A percentile compares a stretch with the other conserved stretches of the same genome.
Evolutionary conservation across 2,797 vertebrate genomes (phyloP).

Genomic region (Hydrolagus colliei): DNA sequence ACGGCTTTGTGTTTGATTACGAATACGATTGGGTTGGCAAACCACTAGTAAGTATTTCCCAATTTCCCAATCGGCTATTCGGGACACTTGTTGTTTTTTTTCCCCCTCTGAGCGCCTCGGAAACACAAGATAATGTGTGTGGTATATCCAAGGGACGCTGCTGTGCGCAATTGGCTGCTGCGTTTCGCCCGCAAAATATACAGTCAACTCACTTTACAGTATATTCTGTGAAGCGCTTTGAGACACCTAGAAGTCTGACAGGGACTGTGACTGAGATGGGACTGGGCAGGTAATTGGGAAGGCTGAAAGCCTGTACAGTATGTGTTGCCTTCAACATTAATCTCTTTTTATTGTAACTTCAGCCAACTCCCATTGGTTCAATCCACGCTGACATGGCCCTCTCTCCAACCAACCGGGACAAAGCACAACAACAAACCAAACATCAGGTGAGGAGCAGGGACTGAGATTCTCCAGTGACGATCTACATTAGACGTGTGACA

Average conservation of each 20-base stretch:
- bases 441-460: conserved; percentile 72
- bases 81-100: not conserved
- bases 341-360: conserved; percentile 30
- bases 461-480: not conserved
- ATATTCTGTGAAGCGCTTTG: too few relatives aligned
- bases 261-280: not conserved
- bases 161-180: too few relatives aligned
- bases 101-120: not conserved
- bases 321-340: not conserved
- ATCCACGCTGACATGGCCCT: conserved; percentile 78
- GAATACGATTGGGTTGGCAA: conserved; percentile 99
- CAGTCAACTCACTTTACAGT: too few relatives aligned
- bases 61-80: not conserved
- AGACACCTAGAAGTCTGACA: too few relatives aligned
- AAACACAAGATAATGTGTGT: not conserved
- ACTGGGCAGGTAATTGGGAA: not conserved
- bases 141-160: too few relatives aligned
- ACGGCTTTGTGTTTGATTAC: conserved; percentile 87
- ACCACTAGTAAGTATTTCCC: conserved; percentile 71
- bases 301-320: not conserved
- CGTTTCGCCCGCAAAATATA: too few relatives aligned
- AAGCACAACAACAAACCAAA: conserved; percentile 87
- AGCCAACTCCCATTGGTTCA: conserved; percentile 92
- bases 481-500: too few relatives aligned
- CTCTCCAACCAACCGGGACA: conserved; percentile 79